These are phyloP conservation scores for Hermetia illucens DNA, from an alignment of 1,140 invertebrate species.

Conservation along the genomic window DNA sequence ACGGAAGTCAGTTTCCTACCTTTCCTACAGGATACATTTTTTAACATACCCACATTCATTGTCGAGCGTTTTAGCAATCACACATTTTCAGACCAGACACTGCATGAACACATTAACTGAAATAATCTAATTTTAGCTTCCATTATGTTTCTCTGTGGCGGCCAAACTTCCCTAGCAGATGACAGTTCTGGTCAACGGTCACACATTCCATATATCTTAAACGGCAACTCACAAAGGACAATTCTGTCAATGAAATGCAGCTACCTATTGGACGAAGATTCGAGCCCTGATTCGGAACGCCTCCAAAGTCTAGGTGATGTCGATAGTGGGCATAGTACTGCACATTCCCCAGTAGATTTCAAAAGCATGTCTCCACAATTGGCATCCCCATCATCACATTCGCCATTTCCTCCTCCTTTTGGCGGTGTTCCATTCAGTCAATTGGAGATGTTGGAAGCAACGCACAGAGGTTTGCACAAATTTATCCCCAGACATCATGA, in stretches of 20 bases:
- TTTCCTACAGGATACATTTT: too few species aligned
- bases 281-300: constrained; percentile 70
- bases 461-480: constrained; percentile 87
- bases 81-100: too few species aligned
- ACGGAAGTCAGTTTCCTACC: too few species aligned
- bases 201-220: constrained; percentile 9
- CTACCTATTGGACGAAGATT: constrained; percentile 63
- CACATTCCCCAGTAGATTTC: constrained; percentile 70
- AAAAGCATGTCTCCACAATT: constrained; percentile 68
- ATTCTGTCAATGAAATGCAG: constrained; percentile 60
- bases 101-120: too few species aligned
- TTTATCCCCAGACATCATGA: constrained; percentile 89
- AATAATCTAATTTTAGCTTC: constrained; percentile 36
- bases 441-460: constrained; percentile 81
- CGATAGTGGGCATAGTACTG: constrained; percentile 79
- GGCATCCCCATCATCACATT: constrained; percentile 35
- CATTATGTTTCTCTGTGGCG: constrained; percentile 32
- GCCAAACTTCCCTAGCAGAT: constrained; percentile 51
- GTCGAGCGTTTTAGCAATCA: too few species aligned
- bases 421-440: constrained; percentile 61
- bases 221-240: constrained; percentile 32
- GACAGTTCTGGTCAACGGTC: constrained; percentile 39
- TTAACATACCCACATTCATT: too few species aligned
- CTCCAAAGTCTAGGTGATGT: constrained; percentile 56
- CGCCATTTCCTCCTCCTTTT: constrained; percentile 35